Percentiles rank a stretch among this genome's conserved stretches.
Conservation (phyloP, 2,888 invertebrate species). For the Aethes cnicana region DNA sequence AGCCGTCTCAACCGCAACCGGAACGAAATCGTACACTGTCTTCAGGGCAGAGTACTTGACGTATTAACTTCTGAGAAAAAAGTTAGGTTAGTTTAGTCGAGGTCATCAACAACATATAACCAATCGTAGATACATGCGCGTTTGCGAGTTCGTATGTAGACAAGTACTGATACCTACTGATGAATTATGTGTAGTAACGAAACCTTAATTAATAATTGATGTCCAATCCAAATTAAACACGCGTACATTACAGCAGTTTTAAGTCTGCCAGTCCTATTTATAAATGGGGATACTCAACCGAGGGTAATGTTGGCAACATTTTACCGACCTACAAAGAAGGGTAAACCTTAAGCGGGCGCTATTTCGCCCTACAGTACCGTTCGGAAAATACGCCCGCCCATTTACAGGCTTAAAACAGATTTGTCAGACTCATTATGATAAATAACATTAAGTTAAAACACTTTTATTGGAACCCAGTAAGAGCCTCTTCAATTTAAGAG, state of each 20-base stretch:
- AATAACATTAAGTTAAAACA: conserved; percentile 29
- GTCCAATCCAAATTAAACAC: not conserved
- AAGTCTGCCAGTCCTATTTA: conserved; percentile 25
- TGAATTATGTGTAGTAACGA: too few species aligned
- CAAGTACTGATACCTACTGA: too few species aligned
- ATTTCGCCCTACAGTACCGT: conserved; percentile 40
- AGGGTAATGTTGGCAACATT: conserved; percentile 34
- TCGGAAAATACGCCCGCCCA: conserved; percentile 45
- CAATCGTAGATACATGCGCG: too few species aligned
- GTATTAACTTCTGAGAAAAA: too few species aligned
- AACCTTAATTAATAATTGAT: not conserved
- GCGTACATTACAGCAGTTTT: conserved; percentile 14
- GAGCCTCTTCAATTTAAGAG: conserved; percentile 13
- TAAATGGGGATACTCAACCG: conserved; percentile 27
- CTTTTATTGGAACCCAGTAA: conserved; percentile 22
- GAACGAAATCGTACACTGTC: too few species aligned
- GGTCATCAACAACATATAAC: too few species aligned
- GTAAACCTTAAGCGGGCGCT: conserved; percentile 39
- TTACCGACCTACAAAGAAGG: conserved; percentile 36
- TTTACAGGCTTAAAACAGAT: conserved; percentile 37
- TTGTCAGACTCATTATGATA: conserved; percentile 30
- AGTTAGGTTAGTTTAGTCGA: too few species aligned
- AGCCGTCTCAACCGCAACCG: too few species aligned
- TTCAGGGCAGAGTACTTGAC: too few species aligned
- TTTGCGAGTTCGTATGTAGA: too few species aligned